A percentile compares a stretch with the other conserved stretches of the same genome.
These are phyloP conservation scores for Catharus minimus DNA, from an alignment of 2,113 vertebrate genomes.

Conservation along the genomic window DNA sequence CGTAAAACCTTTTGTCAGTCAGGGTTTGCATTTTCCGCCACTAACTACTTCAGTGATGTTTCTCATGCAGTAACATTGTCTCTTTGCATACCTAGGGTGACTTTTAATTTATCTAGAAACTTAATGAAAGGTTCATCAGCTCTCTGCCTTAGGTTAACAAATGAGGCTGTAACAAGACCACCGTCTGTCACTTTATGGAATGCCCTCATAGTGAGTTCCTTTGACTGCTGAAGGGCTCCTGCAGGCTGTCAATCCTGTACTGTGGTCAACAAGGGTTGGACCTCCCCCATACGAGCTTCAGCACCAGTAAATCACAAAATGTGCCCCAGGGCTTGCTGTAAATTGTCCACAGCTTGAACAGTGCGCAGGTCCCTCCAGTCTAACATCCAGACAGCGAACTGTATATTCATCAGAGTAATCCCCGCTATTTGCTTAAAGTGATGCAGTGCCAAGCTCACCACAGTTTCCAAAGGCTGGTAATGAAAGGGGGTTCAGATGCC, in stretches of 20 bases:
- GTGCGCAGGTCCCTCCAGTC: neutral
- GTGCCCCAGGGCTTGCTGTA: neutral
- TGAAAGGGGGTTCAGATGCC: neutral
- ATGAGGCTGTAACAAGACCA: too few species aligned
- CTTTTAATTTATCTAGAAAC: neutral
- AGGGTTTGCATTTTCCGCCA: neutral
- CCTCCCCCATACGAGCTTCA: too few species aligned
- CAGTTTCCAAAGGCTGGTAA: neutral
- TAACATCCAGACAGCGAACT: neutral
- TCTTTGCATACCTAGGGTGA: neutral
- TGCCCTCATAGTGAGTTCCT: neutral
- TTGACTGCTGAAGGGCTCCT: neutral
- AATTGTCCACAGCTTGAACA: neutral
- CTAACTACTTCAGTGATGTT: neutral
- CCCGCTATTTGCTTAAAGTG: neutral
- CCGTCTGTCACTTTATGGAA: fast-evolving
- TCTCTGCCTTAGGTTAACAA: neutral
- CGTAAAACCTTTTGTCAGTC: neutral
- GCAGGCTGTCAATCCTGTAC: neutral
- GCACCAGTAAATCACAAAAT: fast-evolving
- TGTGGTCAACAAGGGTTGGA: too few species aligned
- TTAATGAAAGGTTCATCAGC: neutral
- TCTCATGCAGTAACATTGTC: neutral
- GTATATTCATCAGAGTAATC: neutral
- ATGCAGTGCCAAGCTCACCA: neutral